These are phyloP conservation scores for Bombus pyrosoma DNA, from an alignment of 1,140 invertebrate species.

Conservation along the genomic window DNA sequence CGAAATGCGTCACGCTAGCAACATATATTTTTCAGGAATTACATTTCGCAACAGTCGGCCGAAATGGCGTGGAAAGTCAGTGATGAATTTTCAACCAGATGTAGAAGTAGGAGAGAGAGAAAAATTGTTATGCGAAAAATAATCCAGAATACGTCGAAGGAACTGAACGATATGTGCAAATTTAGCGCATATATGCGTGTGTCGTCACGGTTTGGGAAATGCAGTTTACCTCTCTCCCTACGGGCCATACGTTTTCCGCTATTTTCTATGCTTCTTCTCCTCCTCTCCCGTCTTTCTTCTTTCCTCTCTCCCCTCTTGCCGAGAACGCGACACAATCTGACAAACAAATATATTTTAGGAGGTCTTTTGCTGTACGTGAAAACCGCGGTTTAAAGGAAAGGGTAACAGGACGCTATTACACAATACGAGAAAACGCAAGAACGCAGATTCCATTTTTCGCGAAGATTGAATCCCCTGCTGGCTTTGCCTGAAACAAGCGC, in stretches of 20 bases:
- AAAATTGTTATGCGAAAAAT: slow-evolving; percentile 32
- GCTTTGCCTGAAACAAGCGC: background rate
- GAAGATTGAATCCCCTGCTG: slow-evolving; percentile 19
- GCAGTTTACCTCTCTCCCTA: slow-evolving; percentile 42
- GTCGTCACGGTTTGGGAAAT: slow-evolving; percentile 53
- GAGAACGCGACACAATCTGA: slow-evolving; percentile 63
- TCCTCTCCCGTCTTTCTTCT: background rate
- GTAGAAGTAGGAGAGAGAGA: background rate
- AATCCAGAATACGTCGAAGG: slow-evolving; percentile 44
- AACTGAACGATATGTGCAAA: slow-evolving; percentile 28
- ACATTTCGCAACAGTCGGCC: background rate
- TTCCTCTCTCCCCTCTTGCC: background rate
- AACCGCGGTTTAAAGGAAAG: slow-evolving; percentile 19
- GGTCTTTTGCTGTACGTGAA: slow-evolving; percentile 18
- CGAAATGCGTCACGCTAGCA: background rate
- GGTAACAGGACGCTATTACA: slow-evolving; percentile 47
- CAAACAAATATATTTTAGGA: slow-evolving; percentile 69
- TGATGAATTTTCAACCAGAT: background rate
- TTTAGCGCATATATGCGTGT: slow-evolving; percentile 26
- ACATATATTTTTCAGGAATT: background rate
- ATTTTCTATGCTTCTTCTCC: slow-evolving; percentile 44
- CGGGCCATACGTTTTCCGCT: slow-evolving; percentile 35
- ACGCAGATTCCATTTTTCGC: slow-evolving; percentile 19
- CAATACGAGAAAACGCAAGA: slow-evolving; percentile 15
- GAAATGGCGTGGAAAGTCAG: too few species aligned